Conservation (phyloP, 2,113 vertebrate species). For the Chionomys nivalis region DNA sequence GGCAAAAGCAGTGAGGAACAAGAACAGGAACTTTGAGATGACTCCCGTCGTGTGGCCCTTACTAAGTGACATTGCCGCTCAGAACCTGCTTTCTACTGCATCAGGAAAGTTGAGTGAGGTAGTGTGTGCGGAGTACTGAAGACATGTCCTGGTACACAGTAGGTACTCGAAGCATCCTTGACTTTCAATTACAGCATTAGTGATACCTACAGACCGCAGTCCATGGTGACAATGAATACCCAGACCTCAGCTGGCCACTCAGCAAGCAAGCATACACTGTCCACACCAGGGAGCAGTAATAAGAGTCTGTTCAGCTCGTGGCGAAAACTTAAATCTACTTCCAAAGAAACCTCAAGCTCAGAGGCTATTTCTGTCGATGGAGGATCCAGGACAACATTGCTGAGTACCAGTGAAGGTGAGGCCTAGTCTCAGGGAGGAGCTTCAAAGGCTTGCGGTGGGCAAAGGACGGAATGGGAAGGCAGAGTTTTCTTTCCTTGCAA, state of each 20-base stretch:
- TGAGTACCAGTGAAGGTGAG: background rate
- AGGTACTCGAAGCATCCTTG: background rate
- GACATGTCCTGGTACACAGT: accelerated
- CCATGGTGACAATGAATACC: background rate
- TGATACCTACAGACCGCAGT: background rate
- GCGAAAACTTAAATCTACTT: background rate
- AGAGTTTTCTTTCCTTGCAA: background rate
- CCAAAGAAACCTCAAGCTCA: background rate
- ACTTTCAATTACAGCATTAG: accelerated
- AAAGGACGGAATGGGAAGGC: background rate
- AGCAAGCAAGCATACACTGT: background rate
- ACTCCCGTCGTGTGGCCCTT: background rate
- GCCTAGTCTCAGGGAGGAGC: background rate
- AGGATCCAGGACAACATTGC: background rate
- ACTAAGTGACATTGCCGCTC: background rate
- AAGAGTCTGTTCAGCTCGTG: accelerated
- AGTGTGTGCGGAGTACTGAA: accelerated
- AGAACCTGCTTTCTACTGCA: background rate
- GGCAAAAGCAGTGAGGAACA: background rate
- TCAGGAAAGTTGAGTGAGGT: background rate
- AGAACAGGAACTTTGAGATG: background rate
- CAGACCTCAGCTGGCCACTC: accelerated
- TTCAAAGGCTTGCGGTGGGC: background rate
- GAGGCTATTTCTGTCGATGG: background rate
- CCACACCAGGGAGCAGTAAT: accelerated